Evolutionary conservation across 2,888 invertebrate genomes (phyloP), one percentile per base, ranked within the genome.

Genomic region (Serrognathus titanus): DNA sequence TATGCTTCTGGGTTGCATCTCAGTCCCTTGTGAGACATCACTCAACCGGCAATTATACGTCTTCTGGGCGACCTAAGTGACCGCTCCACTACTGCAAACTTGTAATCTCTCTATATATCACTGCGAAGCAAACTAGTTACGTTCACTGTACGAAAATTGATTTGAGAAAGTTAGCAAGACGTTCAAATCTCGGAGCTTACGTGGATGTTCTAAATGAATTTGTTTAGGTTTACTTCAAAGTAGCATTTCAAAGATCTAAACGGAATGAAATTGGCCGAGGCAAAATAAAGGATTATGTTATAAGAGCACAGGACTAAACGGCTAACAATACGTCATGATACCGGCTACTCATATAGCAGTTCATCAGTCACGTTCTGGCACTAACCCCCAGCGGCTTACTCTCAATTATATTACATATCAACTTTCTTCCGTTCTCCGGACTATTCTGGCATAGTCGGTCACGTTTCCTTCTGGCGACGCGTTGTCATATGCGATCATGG

Each of bases 341-440:
- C 24, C 43, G 43, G 43, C 43, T 43, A 43, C 43, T 43, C 43
- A 43, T 43, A 43, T 11, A 20, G 43, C 20, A 43, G 43, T 43
- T 43, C 43, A 43, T 43, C 43, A 43, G 43, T 43, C 43, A 43
- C 43, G 43, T 43, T 43, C 20, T 43, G 16, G 43, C 43, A 43
- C 43, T 43, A 43, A 43, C 43, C 43, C 43, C 43, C 43, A 43
- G 20, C 43, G 43, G 43, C 43, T 43, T 43, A 43, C 43, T 43
- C 43, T 43, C 43, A 43, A 43, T 43, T 43, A 43, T 20, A 43
- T 43, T 43, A 43, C 43, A 43, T 43, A 43, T 43, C 43, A 43
- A 20, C 43, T 43, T 43, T 43, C 43, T 43, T 43, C 43, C 20
- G 16, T 43, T 20, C 43, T 43, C 16, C 12, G 43, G 43, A 43